phyloP scores from a whole-genome alignment of 2,888 invertebrate genomes.

The Drosophila paramelanica region DNA sequence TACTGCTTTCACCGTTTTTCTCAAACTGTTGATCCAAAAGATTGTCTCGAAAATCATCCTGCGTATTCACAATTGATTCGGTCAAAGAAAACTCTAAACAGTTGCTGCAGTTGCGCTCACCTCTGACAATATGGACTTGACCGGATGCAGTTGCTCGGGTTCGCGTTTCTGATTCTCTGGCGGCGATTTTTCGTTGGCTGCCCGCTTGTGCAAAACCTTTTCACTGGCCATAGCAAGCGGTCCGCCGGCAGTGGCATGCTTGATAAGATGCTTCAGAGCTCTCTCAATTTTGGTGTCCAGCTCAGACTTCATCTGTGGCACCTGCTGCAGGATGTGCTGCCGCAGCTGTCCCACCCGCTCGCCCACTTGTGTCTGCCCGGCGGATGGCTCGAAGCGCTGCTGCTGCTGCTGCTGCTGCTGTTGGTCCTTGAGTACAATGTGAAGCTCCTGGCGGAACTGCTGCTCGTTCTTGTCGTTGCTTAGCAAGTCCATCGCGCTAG shows the following conservation, averaged over 20 bases:
- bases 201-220: slow-evolving; percentile 50
- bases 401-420: slow-evolving; percentile 26
- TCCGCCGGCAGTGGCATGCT: slow-evolving; percentile 62
- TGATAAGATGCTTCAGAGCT: slow-evolving; percentile 76
- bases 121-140: slow-evolving; percentile 75
- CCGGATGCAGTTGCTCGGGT: slow-evolving; percentile 53
- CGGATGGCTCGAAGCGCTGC: slow-evolving; percentile 1
- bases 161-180: slow-evolving; percentile 3
- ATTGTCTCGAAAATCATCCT: slow-evolving; percentile 81
- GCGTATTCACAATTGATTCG: slow-evolving; percentile 15
- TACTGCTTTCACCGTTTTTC: slow-evolving; percentile 18
- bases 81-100: background rate
- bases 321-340: slow-evolving; percentile 68
- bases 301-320: slow-evolving; percentile 73
- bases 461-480: slow-evolving; percentile 63
- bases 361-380: slow-evolving; percentile 10
- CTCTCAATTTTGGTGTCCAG: slow-evolving; percentile 76
- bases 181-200: slow-evolving; percentile 10
- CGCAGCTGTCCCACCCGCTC: slow-evolving; percentile 68
- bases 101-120: slow-evolving; percentile 42
- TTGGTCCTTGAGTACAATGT: slow-evolving; percentile 42
- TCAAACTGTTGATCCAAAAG: slow-evolving; percentile 56
- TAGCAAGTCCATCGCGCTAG: slow-evolving; percentile 80
- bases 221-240: slow-evolving; percentile 70
- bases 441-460: slow-evolving; percentile 71